Conservation (phyloP, 37 sponge, comb jelly and placozoan species). For the Hexactinellida sp. region DNA sequence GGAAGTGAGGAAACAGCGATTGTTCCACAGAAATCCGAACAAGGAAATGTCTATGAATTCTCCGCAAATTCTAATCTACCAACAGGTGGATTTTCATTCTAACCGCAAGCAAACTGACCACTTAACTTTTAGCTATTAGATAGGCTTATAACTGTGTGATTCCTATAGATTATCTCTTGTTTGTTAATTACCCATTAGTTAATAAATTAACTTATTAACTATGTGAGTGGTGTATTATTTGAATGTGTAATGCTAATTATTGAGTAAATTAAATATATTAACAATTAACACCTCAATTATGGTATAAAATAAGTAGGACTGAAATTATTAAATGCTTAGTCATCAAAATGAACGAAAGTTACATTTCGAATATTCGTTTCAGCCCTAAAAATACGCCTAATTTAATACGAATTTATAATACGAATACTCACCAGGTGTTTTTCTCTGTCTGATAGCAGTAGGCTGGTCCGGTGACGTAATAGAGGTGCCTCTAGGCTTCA, state of each 20-base stretch:
- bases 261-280: too few relatives aligned
- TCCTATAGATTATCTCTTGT: too few relatives aligned
- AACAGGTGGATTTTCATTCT: conserved; percentile 4
- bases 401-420: background rate
- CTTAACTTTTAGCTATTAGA: background rate
- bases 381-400: too few relatives aligned
- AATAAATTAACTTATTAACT: too few relatives aligned
- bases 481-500: conserved; percentile 3
- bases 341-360: too few relatives aligned
- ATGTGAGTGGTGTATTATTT: too few relatives aligned
- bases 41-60: conserved; percentile 10
- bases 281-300: too few relatives aligned
- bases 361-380: too few relatives aligned
- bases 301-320: too few relatives aligned
- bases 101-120: background rate
- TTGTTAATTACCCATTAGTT: too few relatives aligned
- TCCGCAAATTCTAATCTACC: background rate
- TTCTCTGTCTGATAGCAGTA: background rate
- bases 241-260: too few relatives aligned
- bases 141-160: background rate
- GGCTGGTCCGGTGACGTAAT: background rate
- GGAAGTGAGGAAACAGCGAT: background rate
- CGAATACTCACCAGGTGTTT: background rate
- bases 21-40: background rate
- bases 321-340: too few relatives aligned